phyloP scores from a whole-genome alignment of 2,888 invertebrate species.

The Eristalis arbustorum region DNA sequence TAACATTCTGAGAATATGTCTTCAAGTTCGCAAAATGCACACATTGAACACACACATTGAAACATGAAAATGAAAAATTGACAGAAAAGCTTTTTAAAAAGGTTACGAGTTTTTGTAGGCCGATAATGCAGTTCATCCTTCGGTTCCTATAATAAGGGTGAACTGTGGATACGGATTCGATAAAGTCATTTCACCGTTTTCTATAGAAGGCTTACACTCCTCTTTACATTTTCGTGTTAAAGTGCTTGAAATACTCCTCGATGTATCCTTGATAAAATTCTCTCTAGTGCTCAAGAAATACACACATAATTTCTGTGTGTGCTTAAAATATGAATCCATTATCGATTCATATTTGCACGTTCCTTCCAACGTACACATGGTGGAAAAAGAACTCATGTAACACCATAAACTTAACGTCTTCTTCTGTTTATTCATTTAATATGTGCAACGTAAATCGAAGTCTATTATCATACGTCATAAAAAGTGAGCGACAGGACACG shows the following conservation, averaged over 20 bases:
- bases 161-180: too few species aligned
- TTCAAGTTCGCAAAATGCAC: too few species aligned
- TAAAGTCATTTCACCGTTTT: too few species aligned
- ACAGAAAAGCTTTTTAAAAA: too few species aligned
- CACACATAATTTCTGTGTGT: not conserved
- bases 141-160: too few species aligned
- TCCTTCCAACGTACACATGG: not conserved
- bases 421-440: slow-evolving; percentile 11
- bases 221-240: not conserved
- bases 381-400: not conserved
- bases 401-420: not conserved
- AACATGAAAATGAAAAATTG: too few species aligned
- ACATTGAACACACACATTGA: too few species aligned
- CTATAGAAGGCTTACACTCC: too few species aligned
- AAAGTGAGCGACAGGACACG: not conserved
- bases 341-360: not conserved
- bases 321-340: not conserved
- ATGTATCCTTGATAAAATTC: not conserved
- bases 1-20: too few species aligned
- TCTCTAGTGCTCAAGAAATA: not conserved
- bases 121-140: too few species aligned
- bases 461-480: slow-evolving; percentile 14
- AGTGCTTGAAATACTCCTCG: not conserved
- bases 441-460: slow-evolving; percentile 24
- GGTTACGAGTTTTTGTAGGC: too few species aligned